Percentiles rank a stretch among this genome's conserved stretches.
Conservation (phyloP, 1,140 invertebrate genomes). For the Drosophila hydei region DNA sequence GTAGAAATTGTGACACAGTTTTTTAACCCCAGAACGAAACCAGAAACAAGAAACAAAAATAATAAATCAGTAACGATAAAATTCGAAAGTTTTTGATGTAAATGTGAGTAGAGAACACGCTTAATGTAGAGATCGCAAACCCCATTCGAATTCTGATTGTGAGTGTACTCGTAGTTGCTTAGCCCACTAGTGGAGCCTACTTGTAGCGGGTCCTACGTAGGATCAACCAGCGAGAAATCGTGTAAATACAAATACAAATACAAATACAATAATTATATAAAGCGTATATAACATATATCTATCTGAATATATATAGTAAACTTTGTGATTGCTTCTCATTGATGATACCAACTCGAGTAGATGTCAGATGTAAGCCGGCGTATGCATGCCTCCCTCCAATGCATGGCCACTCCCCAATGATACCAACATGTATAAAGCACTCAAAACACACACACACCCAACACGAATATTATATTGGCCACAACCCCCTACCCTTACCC, state of each 20-base stretch:
- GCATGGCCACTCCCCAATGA: conserved; percentile 11
- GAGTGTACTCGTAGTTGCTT: conserved; percentile 55
- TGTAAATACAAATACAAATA: conserved; percentile 72
- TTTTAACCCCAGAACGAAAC: conserved; percentile 53
- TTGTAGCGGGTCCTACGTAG: conserved; percentile 5
- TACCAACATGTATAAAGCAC: conserved; percentile 11
- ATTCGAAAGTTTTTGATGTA: conserved; percentile 33
- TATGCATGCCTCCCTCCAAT: conserved; percentile 47
- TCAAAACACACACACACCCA: neutral
- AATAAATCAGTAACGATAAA: conserved; percentile 17
- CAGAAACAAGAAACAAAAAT: too few relatives aligned
- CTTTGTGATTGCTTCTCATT: conserved; percentile 81
- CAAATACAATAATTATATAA: conserved; percentile 21
- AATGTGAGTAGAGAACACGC: conserved; percentile 46
- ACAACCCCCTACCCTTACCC: neutral
- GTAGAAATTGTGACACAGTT: conserved; percentile 83
- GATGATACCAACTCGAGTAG: conserved; percentile 40
- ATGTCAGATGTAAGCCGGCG: conserved; percentile 51
- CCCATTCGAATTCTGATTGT: conserved; percentile 33
- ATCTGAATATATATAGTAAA: conserved; percentile 46
- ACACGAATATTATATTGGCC: too few relatives aligned
- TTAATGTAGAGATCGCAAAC: conserved; percentile 21
- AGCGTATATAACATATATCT: neutral
- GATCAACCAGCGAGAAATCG: conserved; percentile 14
- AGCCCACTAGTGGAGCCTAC: conserved; percentile 12